Evolutionary conservation across 1,140 invertebrate species (phyloP).

Genomic region (Bombus huntii): DNA sequence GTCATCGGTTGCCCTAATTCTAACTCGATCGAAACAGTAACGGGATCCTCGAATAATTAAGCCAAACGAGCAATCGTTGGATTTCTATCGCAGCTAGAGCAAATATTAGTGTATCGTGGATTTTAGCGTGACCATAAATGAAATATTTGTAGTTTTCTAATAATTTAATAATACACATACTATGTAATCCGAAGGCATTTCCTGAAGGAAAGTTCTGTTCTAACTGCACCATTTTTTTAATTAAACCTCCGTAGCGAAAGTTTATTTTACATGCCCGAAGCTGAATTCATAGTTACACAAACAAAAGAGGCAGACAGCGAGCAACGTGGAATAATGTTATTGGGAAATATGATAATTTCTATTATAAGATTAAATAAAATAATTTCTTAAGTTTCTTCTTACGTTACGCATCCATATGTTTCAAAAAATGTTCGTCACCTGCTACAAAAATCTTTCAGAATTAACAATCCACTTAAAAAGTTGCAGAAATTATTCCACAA

Average conservation of each 20-base stretch:
- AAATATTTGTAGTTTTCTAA: not conserved
- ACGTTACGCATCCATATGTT: too few species aligned
- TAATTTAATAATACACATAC: not conserved
- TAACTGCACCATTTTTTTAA: not conserved
- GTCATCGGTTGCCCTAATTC: slow-evolving; percentile 39
- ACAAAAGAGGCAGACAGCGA: too few species aligned
- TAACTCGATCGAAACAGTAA: slow-evolving; percentile 12
- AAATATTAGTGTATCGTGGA: not conserved
- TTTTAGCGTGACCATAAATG: not conserved
- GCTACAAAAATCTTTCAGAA: too few species aligned
- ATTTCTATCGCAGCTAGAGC: not conserved
- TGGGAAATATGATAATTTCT: too few species aligned
- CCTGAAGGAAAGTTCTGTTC: not conserved
- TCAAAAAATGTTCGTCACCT: too few species aligned
- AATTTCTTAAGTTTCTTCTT: too few species aligned
- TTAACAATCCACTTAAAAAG: too few species aligned
- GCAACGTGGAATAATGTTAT: too few species aligned
- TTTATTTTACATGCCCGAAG: not conserved
- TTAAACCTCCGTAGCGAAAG: not conserved
- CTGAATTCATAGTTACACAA: too few species aligned
- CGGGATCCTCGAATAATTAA: not conserved
- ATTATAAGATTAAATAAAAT: too few species aligned
- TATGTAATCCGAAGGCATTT: not conserved
- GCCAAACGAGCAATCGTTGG: not conserved
- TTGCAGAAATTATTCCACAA: too few species aligned